Percentiles rank a stretch among this genome's conserved stretches.
Conservation (phyloP, 2,888 invertebrate species). For the Andrena marginata region DNA sequence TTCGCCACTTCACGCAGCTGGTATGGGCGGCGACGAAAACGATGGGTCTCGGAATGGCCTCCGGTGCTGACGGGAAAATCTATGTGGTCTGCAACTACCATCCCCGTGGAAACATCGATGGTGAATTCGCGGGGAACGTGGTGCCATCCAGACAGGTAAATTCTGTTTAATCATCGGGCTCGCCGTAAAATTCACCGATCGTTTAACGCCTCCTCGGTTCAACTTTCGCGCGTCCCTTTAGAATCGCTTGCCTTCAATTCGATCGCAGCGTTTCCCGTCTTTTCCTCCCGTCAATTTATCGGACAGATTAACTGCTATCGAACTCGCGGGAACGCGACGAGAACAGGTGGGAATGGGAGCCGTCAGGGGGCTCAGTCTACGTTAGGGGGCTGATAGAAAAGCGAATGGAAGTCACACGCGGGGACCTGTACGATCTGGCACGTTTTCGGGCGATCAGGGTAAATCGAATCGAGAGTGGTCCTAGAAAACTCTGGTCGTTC, state of each 20-base stretch:
- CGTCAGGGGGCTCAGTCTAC: slow-evolving; percentile 10
- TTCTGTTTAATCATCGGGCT: neutral
- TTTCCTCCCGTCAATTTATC: neutral
- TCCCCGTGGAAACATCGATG: slow-evolving; percentile 86
- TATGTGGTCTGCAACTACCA: slow-evolving; percentile 87
- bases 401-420: slow-evolving; percentile 1
- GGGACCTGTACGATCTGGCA: slow-evolving; percentile 14
- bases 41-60: slow-evolving; percentile 86
- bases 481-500: slow-evolving; percentile 43
- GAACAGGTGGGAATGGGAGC: slow-evolving; percentile 23
- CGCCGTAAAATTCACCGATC: neutral
- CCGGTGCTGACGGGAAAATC: slow-evolving; percentile 79
- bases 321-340: neutral
- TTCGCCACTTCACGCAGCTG: slow-evolving; percentile 87
- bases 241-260: neutral
- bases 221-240: neutral
- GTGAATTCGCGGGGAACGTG: slow-evolving; percentile 76
- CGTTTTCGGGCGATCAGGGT: slow-evolving; percentile 13
- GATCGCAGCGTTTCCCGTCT: neutral
- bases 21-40: slow-evolving; percentile 86
- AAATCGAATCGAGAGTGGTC: slow-evolving; percentile 20
- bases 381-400: slow-evolving; percentile 7
- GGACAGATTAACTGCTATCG: neutral
- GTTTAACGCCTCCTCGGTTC: neutral
- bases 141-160: slow-evolving; percentile 32